Conservation (phyloP, 2,113 vertebrate genomes). For the Ochotona princeps region DNA sequence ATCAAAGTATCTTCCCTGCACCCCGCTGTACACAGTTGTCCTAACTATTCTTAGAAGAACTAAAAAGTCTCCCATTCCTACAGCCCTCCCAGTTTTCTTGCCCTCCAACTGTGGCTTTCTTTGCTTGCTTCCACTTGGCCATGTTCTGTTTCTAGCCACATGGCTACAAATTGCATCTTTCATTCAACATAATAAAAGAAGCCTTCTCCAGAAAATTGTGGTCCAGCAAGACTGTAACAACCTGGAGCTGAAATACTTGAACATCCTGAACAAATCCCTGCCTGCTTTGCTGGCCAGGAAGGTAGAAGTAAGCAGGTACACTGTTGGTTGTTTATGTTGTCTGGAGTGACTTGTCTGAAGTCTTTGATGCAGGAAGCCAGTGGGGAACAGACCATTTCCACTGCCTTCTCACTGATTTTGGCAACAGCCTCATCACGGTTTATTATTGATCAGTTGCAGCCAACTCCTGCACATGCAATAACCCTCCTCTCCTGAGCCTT, state of each 20-base stretch:
- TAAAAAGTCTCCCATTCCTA: neutral
- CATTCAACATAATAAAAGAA: neutral
- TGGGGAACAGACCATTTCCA: slow-evolving; percentile 46
- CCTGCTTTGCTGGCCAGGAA: neutral
- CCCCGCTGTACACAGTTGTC: neutral
- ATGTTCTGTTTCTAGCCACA: neutral
- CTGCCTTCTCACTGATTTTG: slow-evolving; percentile 58
- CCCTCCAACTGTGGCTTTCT: neutral
- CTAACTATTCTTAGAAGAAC: neutral
- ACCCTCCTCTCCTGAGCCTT: slow-evolving; percentile 3
- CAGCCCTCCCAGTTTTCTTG: neutral
- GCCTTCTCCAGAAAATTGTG: neutral
- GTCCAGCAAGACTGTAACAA: neutral
- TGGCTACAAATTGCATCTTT: neutral
- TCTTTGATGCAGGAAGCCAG: slow-evolving; percentile 23
- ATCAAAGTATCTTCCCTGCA: neutral
- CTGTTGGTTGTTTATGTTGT: slow-evolving; percentile 10
- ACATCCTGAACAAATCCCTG: slow-evolving; percentile 5
- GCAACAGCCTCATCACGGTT: neutral
- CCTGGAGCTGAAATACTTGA: neutral
- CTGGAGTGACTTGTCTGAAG: slow-evolving; percentile 56
- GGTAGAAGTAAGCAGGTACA: slow-evolving; percentile 35
- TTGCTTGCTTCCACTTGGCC: neutral
- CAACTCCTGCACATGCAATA: neutral
- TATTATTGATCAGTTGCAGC: neutral